A percentile compares a stretch with the other conserved stretches of the same genome.
Evolutionary conservation across 2,797 vertebrate species (phyloP).

Genomic region (Pangasius larnaudii): DNA sequence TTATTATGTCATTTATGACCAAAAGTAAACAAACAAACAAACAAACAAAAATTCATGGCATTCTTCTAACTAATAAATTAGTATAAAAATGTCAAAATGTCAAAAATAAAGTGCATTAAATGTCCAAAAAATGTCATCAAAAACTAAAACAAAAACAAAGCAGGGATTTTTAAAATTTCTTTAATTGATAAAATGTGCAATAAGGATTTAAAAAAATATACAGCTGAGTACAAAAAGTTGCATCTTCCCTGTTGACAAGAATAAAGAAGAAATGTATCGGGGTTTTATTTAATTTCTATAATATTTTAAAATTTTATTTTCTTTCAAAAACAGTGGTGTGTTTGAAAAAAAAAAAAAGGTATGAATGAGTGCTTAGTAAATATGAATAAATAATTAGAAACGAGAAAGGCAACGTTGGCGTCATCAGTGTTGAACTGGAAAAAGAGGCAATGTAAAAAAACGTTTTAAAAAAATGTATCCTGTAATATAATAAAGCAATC

Average conservation of each 20-base stretch:
- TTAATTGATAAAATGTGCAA: not conserved
- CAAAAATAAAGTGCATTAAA: not conserved
- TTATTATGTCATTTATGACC: not conserved
- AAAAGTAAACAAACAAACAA: not conserved
- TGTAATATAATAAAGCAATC: not conserved
- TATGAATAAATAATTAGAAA: not conserved
- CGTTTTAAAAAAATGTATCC: no score
- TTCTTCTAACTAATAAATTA: no score
- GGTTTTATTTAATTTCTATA: not conserved
- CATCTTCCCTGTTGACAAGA: not conserved
- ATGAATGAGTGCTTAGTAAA: no score
- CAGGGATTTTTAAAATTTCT: not conserved
- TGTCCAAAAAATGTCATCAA: not conserved
- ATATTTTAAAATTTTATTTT: not conserved
- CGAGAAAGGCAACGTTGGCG: not conserved
- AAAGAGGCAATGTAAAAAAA: not conserved
- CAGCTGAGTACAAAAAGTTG: not conserved
- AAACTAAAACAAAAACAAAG: not conserved
- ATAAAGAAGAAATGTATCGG: not conserved
- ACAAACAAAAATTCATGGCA: no score
- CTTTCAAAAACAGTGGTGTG: no score
- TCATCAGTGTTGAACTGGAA: not conserved
- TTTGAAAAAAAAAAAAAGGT: no score
- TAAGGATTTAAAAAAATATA: not conserved
- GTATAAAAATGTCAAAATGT: no score